Percentiles rank a stretch among this genome's conserved stretches.
Evolutionary conservation across 1,140 invertebrate genomes (phyloP).

Genomic region (Drosophila trapezifrons): DNA sequence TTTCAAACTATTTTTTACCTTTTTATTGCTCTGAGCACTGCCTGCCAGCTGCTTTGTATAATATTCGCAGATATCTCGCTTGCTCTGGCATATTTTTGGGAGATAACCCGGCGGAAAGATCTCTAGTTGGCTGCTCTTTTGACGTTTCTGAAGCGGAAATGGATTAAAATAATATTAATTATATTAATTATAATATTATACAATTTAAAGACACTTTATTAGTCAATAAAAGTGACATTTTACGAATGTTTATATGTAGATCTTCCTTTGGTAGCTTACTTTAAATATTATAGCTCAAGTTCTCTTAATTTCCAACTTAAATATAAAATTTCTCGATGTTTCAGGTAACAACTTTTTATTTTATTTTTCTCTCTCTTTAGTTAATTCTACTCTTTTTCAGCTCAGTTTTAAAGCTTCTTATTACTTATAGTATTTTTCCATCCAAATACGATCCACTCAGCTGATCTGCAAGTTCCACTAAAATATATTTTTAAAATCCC

Average conservation of each 20-base stretch:
- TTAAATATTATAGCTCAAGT: background rate
- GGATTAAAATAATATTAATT: too few species aligned
- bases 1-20: too few species aligned
- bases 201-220: background rate
- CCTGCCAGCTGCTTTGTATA: constrained; percentile 62
- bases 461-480: constrained; percentile 22
- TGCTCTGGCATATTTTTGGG: constrained; percentile 47
- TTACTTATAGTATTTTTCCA: constrained; percentile 22
- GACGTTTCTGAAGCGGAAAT: constrained; percentile 40
- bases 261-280: background rate
- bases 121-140: constrained; percentile 55
- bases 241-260: too few species aligned
- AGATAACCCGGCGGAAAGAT: constrained; percentile 60
- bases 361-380: background rate
- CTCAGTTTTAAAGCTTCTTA: background rate
- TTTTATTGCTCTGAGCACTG: constrained; percentile 60
- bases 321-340: background rate
- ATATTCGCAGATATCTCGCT: constrained; percentile 56
- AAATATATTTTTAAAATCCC: constrained; percentile 3
- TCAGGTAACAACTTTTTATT: too few species aligned
- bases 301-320: background rate
- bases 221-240: too few species aligned
- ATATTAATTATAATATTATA: background rate
- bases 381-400: background rate
- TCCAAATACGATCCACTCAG: constrained; percentile 30